Evolutionary conservation across 2,888 invertebrate species (phyloP).

Genomic region (Uloborus plumipes): DNA sequence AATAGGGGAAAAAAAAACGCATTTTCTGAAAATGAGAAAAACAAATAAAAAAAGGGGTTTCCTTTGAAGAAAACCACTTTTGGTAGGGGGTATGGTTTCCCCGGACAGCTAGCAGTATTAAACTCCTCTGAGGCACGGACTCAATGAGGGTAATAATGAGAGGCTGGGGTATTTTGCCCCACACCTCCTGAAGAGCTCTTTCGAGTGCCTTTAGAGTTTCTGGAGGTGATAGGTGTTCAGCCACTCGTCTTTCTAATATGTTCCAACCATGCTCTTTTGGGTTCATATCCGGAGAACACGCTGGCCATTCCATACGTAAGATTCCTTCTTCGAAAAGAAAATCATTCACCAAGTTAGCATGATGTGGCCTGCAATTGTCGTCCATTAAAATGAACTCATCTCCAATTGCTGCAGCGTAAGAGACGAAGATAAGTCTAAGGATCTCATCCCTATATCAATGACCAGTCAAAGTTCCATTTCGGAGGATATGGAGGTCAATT

Average conservation of each 20-base stretch:
- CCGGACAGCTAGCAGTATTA: too few relatives aligned
- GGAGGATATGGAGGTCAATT: too few relatives aligned
- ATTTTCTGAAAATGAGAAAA: too few relatives aligned
- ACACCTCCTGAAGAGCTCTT: conserved; percentile 7
- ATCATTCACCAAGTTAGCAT: too few relatives aligned
- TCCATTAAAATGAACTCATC: conserved; percentile 6
- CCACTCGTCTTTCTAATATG: too few relatives aligned
- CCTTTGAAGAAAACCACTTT: too few relatives aligned
- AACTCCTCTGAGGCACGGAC: not conserved
- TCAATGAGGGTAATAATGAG: not conserved
- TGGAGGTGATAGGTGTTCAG: too few relatives aligned
- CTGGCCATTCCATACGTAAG: not conserved
- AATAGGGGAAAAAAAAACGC: too few relatives aligned
- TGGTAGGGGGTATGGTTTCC: too few relatives aligned
- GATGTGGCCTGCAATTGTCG: not conserved
- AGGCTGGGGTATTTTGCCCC: conserved; percentile 2
- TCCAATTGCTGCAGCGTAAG: conserved; percentile 14
- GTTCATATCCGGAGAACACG: not conserved
- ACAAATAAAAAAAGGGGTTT: too few relatives aligned
- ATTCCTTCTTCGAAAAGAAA: conserved; percentile 13
- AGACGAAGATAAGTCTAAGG: not conserved
- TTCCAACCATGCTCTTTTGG: conserved; percentile 8
- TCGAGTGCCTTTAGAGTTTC: not conserved
- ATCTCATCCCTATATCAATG: too few relatives aligned
- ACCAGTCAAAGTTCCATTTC: too few relatives aligned